Conservation (phyloP, 2,113 vertebrate species). For the Tor tambroides region DNA sequence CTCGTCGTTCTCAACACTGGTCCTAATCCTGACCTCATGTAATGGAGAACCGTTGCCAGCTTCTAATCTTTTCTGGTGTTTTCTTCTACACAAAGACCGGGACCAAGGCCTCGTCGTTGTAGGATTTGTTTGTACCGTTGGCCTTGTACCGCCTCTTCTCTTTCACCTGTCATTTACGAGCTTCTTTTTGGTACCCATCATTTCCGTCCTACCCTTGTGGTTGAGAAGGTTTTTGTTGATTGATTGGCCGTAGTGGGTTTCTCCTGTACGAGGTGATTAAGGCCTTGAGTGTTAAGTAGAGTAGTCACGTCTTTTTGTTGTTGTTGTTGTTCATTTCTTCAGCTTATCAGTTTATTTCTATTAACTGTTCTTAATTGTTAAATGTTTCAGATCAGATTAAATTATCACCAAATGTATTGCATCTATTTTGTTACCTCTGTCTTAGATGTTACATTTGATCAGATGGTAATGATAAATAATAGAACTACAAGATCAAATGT, state of each 20-base stretch:
- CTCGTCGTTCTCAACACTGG: not conserved
- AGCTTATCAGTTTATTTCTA: not conserved
- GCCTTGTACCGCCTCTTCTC: not conserved
- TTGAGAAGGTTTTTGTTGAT: conserved; percentile 34
- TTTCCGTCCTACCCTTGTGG: conserved; percentile 1
- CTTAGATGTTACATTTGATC: not conserved
- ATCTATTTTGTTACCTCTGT: not conserved
- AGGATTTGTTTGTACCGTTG: not conserved
- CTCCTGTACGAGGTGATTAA: not conserved
- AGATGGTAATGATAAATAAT: not conserved
- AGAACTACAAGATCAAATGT: not conserved
- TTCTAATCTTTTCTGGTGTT: conserved; percentile 7
- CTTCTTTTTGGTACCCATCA: conserved; percentile 22
- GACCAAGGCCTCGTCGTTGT: conserved; percentile 30
- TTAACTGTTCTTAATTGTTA: not conserved
- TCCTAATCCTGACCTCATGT: conserved; percentile 6
- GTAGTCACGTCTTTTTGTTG: not conserved
- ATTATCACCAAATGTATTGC: not conserved
- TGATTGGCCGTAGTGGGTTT: conserved; percentile 3
- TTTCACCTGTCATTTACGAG: conserved; percentile 13
- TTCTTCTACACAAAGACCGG: conserved; percentile 3
- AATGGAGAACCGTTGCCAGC: not conserved
- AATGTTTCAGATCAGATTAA: not conserved
- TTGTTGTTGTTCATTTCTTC: not conserved
- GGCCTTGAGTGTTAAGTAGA: not conserved